Percentiles rank a stretch among this genome's conserved stretches.
phyloP scores from a whole-genome alignment of 2,888 invertebrate genomes.

The Ligdia adustata region DNA sequence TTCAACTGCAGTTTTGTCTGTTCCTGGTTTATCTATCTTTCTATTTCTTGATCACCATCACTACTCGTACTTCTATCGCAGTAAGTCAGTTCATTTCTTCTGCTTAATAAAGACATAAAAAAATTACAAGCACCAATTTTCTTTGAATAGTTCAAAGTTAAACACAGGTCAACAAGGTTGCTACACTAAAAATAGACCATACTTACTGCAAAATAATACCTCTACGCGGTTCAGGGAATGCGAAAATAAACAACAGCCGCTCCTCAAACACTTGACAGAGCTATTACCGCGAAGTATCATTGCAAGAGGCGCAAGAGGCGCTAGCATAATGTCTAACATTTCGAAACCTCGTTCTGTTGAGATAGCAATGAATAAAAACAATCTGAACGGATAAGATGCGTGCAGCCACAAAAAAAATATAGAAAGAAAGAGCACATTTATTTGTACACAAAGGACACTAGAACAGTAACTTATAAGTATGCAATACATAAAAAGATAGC shows the following conservation, averaged over 20 bases:
- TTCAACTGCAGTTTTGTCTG: too few relatives aligned
- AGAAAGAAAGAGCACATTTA: too few relatives aligned
- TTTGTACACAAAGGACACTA: too few relatives aligned
- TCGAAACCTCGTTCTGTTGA: slow-evolving; percentile 16
- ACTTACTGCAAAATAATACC: slow-evolving; percentile 11
- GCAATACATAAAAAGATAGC: too few relatives aligned
- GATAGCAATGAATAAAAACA: slow-evolving; percentile 1
- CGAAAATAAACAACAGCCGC: slow-evolving; percentile 24
- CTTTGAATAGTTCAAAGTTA: slow-evolving; percentile 7
- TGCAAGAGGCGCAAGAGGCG: slow-evolving; percentile 2
- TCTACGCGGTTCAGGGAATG: slow-evolving; percentile 11
- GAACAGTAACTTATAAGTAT: too few relatives aligned
- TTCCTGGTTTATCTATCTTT: too few relatives aligned
- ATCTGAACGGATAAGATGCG: not conserved
- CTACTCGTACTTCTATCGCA: too few relatives aligned
- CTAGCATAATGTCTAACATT: slow-evolving; percentile 16
- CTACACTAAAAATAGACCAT: slow-evolving; percentile 10
- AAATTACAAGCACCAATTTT: too few relatives aligned
- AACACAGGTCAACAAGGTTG: slow-evolving; percentile 6
- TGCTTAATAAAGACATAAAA: too few relatives aligned
- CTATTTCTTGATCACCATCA: too few relatives aligned
- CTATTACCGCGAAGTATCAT: slow-evolving; percentile 28
- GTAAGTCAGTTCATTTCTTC: too few relatives aligned
- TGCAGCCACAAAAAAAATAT: not conserved
- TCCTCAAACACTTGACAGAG: slow-evolving; percentile 29